A percentile compares a stretch with the other conserved stretches of the same genome.
Conservation (phyloP, 2,113 vertebrate genomes). For the Holacanthus passer region DNA sequence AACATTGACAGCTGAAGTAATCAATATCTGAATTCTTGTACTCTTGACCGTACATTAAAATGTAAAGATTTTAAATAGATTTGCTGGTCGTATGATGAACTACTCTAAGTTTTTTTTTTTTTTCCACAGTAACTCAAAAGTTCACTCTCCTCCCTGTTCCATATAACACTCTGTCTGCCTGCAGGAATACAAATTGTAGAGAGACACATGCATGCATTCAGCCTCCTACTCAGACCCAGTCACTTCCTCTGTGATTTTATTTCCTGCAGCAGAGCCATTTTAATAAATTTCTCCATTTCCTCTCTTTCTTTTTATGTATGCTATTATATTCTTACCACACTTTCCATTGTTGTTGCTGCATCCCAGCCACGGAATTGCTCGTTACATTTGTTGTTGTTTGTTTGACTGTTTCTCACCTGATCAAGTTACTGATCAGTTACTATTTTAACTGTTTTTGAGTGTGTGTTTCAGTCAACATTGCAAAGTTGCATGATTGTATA, state of each 20-base stretch:
- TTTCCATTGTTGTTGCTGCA: slow-evolving; percentile 17
- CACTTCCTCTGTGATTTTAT: slow-evolving; percentile 52
- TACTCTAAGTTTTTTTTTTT: background rate
- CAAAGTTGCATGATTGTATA: background rate
- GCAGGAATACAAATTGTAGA: slow-evolving; percentile 11
- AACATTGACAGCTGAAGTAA: background rate
- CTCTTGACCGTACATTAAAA: background rate
- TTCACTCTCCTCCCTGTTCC: slow-evolving; percentile 13
- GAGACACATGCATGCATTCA: slow-evolving; percentile 23
- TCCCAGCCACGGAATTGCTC: background rate
- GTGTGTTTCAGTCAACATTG: background rate
- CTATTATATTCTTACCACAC: slow-evolving; percentile 13
- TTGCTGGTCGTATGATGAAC: background rate
- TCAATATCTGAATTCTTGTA: background rate
- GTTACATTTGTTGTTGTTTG: background rate
- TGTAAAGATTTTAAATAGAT: background rate
- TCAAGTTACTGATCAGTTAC: background rate
- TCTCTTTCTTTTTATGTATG: background rate
- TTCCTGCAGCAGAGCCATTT: slow-evolving; percentile 52
- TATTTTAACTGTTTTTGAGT: too few species aligned
- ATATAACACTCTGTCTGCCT: slow-evolving; percentile 20
- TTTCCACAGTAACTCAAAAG: slow-evolving; percentile 8
- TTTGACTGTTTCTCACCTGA: background rate
- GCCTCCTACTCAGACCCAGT: slow-evolving; percentile 11
- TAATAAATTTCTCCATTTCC: slow-evolving; percentile 50